Evolutionary conservation across 2,797 vertebrate species (phyloP), one percentile per base, ranked within the genome.

Genomic region (Phalloptychus januarius): DNA sequence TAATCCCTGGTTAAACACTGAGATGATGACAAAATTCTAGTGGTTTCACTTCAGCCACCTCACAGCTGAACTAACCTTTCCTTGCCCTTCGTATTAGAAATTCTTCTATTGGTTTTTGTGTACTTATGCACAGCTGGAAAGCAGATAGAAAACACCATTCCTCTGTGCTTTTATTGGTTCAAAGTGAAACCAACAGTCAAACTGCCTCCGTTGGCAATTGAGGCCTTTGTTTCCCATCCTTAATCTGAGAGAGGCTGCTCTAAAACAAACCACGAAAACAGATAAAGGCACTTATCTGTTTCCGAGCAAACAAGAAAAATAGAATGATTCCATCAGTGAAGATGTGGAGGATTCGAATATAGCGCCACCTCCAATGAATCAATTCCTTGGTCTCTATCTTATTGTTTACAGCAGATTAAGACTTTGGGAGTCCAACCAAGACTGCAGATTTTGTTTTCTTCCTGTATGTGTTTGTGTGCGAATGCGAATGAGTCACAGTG

Each of bases 1-100:
- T 85, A 86, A 87, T 91, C 79, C 76, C 1, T 56, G 87, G 84
- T 89, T 87, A 88, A 90, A 86, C 79, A 88, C 12, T 50, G 63
- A 73, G 83, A 87, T 79, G 82, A 85, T 72, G 70, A 46, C 28
- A 28, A 70, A 77, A 75, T 36, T 84, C 79, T 61, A 61, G 20
- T 15, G 28, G 71, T 63, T 81, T 86, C 56, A 72, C 76, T 81
- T 83, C 70, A 38, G 40, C 70, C n/a, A 56, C 50, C 67, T 71
- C 40, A 76, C 74, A 52, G 44, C 73, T 77, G n/a, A 48, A 75
- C 80, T 42, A 82, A 78, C 56, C 79, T 0, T 20, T 63, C 67
- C n/a, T 33, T 54, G 12, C 50, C 52, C 58, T 72, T 45, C 28
- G 23, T 72, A 61, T 78, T 67, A n/a, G 31, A 33, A n/a, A 56